Base-by-base conservation (phyloP, 53 echinoderm and acorn worm species). In the Echinarachnius parma region DNA sequence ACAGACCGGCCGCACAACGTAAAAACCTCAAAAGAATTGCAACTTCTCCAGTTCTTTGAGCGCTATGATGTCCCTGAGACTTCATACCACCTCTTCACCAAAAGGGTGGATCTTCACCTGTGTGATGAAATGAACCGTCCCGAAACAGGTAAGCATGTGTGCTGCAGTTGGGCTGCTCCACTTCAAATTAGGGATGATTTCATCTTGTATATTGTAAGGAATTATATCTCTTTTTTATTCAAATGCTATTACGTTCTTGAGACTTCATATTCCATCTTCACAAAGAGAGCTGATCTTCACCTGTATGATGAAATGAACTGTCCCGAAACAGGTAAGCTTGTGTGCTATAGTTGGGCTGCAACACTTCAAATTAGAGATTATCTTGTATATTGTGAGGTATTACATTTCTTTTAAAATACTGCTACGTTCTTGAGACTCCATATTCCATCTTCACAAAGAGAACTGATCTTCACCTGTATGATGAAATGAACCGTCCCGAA, bases 51-150 rank as follows among this genome's bases (percentile, higher is more conserved):
- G 77, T 85, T 84, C 79, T 91, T 95, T 78, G 90, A 95, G 77
- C 81, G 80, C 39, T 84, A 82, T 65, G 96, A 95, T 46, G 87
- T 95, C 5, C 77, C 67, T 0, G 96, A 95, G 71, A 90, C 96
- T 5, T 95, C 96, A 18, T 95, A 95, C 30, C 96, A 95, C 64
- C 48, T 95, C 25, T 81, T 76, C 47, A 95, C 89, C 26, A 84
- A 78, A 30, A 84, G 87, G 46, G 83, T 95, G 0, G 96, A 95
- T 50, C 82, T 95, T 3, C 96, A 95, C 53, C 75, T 95, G 46
- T 95, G 96, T 79, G 96, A 95, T 34, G 96, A 95, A 75, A 84
- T 90, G 77, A 95, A 95, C 84, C 87, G 88, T 20, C 82, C 87
- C 33, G 90, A 91, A 23, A 60, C 75, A 81, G 93, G 93, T 93